These are phyloP conservation scores for Craseonycteris thonglongyai DNA, from an alignment of 2,113 vertebrate genomes.

Conservation along the genomic window DNA sequence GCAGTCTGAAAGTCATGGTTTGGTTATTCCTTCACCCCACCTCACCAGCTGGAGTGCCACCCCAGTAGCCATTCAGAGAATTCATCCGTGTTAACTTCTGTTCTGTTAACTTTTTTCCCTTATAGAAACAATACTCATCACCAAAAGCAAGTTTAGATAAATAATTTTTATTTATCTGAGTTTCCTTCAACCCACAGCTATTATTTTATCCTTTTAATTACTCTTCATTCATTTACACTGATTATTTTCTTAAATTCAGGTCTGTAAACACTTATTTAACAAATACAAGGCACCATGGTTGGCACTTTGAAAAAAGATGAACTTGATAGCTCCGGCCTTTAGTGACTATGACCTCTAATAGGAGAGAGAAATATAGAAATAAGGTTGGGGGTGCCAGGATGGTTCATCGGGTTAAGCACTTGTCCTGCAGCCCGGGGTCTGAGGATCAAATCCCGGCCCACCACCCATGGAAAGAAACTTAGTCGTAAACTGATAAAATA, in stretches of 20 bases:
- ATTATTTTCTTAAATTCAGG: conserved; percentile 8
- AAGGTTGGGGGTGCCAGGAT: too few relatives aligned
- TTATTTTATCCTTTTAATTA: neutral
- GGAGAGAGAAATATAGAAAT: neutral
- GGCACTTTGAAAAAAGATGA: neutral
- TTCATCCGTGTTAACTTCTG: neutral
- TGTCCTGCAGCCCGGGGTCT: too few relatives aligned
- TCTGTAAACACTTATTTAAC: neutral
- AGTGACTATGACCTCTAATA: neutral
- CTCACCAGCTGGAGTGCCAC: neutral
- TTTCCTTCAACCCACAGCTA: neutral
- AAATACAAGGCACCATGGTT: neutral
- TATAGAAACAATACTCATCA: neutral
- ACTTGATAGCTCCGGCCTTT: neutral
- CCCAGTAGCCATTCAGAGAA: neutral
- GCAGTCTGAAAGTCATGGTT: neutral
- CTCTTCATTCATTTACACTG: neutral
- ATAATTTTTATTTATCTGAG: neutral
- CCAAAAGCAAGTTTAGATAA: neutral
- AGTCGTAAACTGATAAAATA: too few relatives aligned
- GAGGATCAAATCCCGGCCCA: too few relatives aligned
- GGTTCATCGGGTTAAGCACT: too few relatives aligned
- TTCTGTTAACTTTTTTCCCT: neutral
- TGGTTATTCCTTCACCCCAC: neutral
- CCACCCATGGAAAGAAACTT: too few relatives aligned